These are phyloP conservation scores for Pammene fasciana DNA, from an alignment of 2,888 invertebrate genomes.

Conservation along the genomic window DNA sequence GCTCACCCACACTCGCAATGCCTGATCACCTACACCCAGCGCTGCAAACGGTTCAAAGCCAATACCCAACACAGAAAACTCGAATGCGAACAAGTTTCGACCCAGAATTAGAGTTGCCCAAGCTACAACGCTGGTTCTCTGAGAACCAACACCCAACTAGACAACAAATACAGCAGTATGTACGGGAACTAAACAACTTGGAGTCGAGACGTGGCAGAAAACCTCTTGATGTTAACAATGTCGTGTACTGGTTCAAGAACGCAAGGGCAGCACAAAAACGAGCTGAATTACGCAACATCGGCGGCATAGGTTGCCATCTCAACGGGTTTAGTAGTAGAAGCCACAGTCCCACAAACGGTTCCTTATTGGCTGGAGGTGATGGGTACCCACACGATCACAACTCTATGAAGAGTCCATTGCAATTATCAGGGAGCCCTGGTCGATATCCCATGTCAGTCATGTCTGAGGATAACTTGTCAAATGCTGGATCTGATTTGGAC, in stretches of 20 bases:
- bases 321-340: constrained; percentile 86
- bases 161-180: constrained; percentile 98
- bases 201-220: constrained; percentile 96
- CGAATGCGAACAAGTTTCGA: constrained; percentile 98
- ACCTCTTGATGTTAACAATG: constrained; percentile 97
- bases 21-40: constrained; percentile 88
- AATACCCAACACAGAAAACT: constrained; percentile 93
- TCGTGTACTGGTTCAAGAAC: constrained; percentile 99
- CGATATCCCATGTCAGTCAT: constrained; percentile 85
- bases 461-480: constrained; percentile 87
- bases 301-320: constrained; percentile 83
- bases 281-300: constrained; percentile 89
- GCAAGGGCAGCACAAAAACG: constrained; percentile 97
- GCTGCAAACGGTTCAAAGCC: constrained; percentile 89
- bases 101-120: constrained; percentile 97
- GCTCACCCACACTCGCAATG: constrained; percentile 74
- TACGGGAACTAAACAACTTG: constrained; percentile 95
- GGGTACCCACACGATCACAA: constrained; percentile 84
- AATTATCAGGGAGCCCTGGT: constrained; percentile 80
- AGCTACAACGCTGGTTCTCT: constrained; percentile 97
- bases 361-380: constrained; percentile 84
- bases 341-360: constrained; percentile 86
- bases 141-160: constrained; percentile 98
- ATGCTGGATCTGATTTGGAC: constrained; percentile 86
- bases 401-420: constrained; percentile 85